Base-by-base conservation (phyloP, 2,113 vertebrate genomes). In the Agelaius tricolor region DNA sequence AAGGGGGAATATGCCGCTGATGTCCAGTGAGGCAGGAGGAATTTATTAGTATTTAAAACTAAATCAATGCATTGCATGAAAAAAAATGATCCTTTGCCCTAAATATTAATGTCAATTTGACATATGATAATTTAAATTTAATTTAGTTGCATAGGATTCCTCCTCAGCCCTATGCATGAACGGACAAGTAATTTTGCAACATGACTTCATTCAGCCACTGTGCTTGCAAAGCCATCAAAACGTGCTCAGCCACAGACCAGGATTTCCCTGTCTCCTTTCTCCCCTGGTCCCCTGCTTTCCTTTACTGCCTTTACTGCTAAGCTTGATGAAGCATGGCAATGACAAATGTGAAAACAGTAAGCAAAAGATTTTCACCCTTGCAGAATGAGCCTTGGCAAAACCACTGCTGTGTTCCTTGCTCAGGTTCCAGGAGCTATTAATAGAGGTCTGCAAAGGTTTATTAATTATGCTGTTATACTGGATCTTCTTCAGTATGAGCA, bases 91-190 rank as follows among this genome's bases (percentile, higher is more conserved):
- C 62, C 73, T 89, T 94, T 86, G 30, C 52, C 85, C 80, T 89
- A 90, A 93, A 96, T 96, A 93, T 90, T 94, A 94, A 93, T 96
- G 90, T 91, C 57, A 87, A 75, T 97, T 94, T 88, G 84, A 62
- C 84, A 37, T 89, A 71, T 69, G 68, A 79, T 95, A 87, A 92
- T 96, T 96, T 89, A 86, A 94, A 93, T 90, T 84, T 87, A 94
- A 93, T 96, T 95, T 89, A 90, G 87, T 83, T 95, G 85, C 76
- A 74, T 90, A 76, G 73, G 52, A 84, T 94, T 93, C 72, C 57
- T 93, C 58, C 79, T 96, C 79, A 83, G 73, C 71, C 89, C 52
- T 90, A 52, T 87, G 95, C 95, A 91, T 87, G 94, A 94, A 61
- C 54, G 71, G 94, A 77, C 84, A 97, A 94, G 90, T 84, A 90